Evolutionary conservation across 2,888 invertebrate species (phyloP).

Genomic region (Campoplex nolae): DNA sequence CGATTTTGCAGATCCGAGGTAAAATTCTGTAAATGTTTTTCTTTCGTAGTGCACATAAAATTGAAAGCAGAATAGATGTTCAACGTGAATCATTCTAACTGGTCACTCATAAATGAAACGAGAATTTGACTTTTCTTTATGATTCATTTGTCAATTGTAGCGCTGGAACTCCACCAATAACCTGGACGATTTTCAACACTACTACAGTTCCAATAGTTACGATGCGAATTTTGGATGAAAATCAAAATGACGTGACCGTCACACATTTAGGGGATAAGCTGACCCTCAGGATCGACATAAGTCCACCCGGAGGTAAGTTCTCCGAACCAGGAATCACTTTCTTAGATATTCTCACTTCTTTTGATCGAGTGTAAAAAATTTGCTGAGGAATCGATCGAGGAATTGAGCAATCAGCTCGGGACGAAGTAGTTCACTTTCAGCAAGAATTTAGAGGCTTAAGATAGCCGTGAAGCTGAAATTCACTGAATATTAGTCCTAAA

Average conservation of each 20-base stretch:
- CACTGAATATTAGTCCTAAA: background rate
- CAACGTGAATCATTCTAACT: background rate
- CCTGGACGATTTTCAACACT: conserved; percentile 85
- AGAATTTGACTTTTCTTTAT: background rate
- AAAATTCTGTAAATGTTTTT: conserved; percentile 71
- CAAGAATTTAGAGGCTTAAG: background rate
- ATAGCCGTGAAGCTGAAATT: background rate
- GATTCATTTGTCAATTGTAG: conserved; percentile 66
- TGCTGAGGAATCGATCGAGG: background rate
- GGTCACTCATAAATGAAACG: background rate
- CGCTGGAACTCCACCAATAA: conserved; percentile 82
- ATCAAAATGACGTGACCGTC: conserved; percentile 87
- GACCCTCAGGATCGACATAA: conserved; percentile 87
- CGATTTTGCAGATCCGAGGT: conserved; percentile 86
- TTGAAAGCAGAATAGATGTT: background rate
- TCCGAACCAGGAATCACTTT: background rate
- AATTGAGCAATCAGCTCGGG: background rate
- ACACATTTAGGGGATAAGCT: conserved; percentile 89
- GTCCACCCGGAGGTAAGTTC: conserved; percentile 85
- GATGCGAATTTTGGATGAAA: conserved; percentile 87
- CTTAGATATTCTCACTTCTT: background rate
- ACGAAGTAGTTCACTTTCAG: background rate
- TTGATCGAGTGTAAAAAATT: background rate
- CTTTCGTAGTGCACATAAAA: background rate
- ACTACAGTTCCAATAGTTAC: conserved; percentile 85